These are phyloP conservation scores for Biston betularia DNA, from an alignment of 2,888 invertebrate species.

Conservation along the genomic window DNA sequence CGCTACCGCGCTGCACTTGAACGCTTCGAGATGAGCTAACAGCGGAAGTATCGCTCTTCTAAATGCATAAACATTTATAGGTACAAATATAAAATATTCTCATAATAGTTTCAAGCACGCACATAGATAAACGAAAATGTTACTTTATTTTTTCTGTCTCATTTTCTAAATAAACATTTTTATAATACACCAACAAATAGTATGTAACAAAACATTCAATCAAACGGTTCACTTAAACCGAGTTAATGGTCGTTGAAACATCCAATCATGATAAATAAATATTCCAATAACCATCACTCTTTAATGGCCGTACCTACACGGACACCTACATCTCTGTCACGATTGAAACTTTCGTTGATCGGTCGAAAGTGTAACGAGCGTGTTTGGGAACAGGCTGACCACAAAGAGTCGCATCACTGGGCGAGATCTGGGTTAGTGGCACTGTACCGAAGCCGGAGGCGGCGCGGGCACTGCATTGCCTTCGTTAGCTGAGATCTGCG, in stretches of 20 bases:
- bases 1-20: constrained; percentile 62
- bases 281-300: constrained; percentile 34
- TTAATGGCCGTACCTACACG: constrained; percentile 33
- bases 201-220: constrained; percentile 12
- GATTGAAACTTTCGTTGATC: constrained; percentile 77
- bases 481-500: constrained; percentile 63
- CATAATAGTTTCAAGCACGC: constrained; percentile 16
- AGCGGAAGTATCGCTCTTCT: constrained; percentile 26
- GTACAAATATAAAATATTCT: constrained; percentile 3
- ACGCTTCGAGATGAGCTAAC: constrained; percentile 62
- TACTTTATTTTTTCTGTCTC: constrained; percentile 3
- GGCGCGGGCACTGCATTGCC: constrained; percentile 52
- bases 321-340: constrained; percentile 62
- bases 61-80: constrained; percentile 15
- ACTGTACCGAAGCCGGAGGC: constrained; percentile 68
- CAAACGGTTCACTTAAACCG: constrained; percentile 14
- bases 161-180: constrained; percentile 20
- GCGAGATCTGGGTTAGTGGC: constrained; percentile 83
- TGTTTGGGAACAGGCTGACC: constrained; percentile 77
- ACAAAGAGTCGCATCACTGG: constrained; percentile 78
- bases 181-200: constrained; percentile 20
- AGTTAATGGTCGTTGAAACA: constrained; percentile 21
- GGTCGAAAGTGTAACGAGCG: constrained; percentile 82
- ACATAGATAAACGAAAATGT: constrained; percentile 7
- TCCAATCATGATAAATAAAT: constrained; percentile 36